A percentile compares a stretch with the other conserved stretches of the same genome.
phyloP scores from a whole-genome alignment of 2,888 invertebrate genomes.

The Aleiodes leptofemur region DNA sequence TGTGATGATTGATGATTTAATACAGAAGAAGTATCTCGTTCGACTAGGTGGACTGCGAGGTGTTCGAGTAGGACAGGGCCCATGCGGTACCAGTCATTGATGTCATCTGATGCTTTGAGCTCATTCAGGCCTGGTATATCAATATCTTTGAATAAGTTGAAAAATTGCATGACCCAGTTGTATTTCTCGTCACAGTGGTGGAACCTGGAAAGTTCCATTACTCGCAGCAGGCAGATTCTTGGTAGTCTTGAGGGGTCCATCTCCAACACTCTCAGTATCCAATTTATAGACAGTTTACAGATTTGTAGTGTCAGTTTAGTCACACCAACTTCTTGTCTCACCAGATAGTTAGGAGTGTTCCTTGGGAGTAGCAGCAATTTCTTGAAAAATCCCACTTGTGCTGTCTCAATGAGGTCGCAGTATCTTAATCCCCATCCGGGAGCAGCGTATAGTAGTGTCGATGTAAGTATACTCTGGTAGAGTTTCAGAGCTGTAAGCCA shows the following conservation, averaged over 20 bases:
- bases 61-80: not conserved
- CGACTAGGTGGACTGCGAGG: not conserved
- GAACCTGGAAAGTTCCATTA: not conserved
- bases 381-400: not conserved
- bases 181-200: not conserved
- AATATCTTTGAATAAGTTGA: not conserved
- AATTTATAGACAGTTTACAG: not conserved
- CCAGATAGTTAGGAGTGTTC: not conserved
- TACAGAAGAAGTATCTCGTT: not conserved
- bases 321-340: not conserved
- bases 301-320: slow-evolving; percentile 1
- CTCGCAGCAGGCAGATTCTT: not conserved
- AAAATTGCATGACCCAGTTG: slow-evolving; percentile 1
- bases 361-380: not conserved
- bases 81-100: not conserved
- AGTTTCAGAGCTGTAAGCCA: not conserved
- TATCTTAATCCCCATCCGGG: slow-evolving; percentile 1
- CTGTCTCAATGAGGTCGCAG: not conserved
- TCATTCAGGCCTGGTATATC: not conserved
- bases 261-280: not conserved
- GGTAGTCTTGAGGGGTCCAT: not conserved
- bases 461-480: not conserved
- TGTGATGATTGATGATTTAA: not conserved
- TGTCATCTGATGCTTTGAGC: not conserved
- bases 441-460: not conserved